These are phyloP conservation scores for Nicator chloris DNA, from an alignment of 2,113 vertebrate genomes.

Conservation along the genomic window DNA sequence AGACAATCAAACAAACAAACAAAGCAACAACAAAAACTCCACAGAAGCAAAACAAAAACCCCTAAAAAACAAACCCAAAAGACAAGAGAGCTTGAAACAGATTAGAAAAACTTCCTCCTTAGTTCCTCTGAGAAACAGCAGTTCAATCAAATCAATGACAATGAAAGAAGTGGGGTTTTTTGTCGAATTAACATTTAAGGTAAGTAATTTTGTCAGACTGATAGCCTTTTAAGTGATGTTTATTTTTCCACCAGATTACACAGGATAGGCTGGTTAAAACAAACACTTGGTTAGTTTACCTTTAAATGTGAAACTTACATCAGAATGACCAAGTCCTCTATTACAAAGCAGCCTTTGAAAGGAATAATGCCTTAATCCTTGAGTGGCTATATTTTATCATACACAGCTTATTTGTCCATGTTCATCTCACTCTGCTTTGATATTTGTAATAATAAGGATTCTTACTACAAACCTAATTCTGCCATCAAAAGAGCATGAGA, in stretches of 20 bases:
- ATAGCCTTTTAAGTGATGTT: neutral
- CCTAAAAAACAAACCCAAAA: neutral
- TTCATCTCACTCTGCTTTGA: slow-evolving; percentile 29
- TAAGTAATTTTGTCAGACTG: neutral
- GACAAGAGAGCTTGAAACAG: neutral
- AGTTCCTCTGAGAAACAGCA: neutral
- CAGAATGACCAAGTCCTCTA: neutral
- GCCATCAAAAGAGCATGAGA: slow-evolving; percentile 59
- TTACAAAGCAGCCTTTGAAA: neutral
- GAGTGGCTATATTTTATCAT: slow-evolving; percentile 1
- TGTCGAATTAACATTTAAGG: slow-evolving; percentile 36
- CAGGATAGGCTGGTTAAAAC: slow-evolving; percentile 16
- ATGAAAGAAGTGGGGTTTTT: neutral
- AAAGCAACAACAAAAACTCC: neutral
- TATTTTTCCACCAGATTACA: slow-evolving; percentile 24
- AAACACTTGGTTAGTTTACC: neutral
- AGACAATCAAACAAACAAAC: neutral
- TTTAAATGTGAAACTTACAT: slow-evolving; percentile 32
- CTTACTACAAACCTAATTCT: slow-evolving; percentile 37
- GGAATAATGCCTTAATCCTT: neutral
- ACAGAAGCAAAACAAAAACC: neutral
- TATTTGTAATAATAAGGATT: slow-evolving; percentile 42
- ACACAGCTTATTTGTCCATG: neutral
- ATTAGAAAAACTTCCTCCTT: neutral
- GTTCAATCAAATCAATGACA: neutral